These are phyloP conservation scores for Grantiella picta DNA, from an alignment of 2,113 vertebrate species.

Conservation along the genomic window DNA sequence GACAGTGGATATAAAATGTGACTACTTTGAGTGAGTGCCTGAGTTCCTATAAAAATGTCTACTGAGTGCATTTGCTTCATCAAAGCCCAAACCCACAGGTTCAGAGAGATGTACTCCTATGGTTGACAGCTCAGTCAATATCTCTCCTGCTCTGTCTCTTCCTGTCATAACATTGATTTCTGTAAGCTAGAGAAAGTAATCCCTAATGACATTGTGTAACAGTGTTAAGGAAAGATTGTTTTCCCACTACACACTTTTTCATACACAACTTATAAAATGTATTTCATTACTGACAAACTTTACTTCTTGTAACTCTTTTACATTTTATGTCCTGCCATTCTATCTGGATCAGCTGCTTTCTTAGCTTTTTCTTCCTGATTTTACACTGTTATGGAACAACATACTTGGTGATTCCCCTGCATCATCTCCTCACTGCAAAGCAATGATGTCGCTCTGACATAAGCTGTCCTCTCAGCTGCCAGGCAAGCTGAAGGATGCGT, in stretches of 20 bases:
- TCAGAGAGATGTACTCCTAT: slow-evolving; percentile 26
- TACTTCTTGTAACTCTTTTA: not conserved
- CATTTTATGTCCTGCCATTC: not conserved
- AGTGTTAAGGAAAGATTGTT: not conserved
- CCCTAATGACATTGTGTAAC: slow-evolving; percentile 15
- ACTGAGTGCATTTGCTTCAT: slow-evolving; percentile 29
- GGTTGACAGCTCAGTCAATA: slow-evolving; percentile 58
- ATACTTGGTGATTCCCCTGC: not conserved
- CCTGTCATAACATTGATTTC: slow-evolving; percentile 55
- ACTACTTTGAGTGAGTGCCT: not conserved
- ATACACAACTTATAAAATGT: not conserved
- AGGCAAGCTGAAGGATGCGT: not conserved
- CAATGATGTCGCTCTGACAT: not conserved
- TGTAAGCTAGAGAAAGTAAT: slow-evolving; percentile 55
- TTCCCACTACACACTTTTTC: not conserved
- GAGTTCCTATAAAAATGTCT: not conserved
- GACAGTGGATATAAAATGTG: not conserved
- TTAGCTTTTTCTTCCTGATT: not conserved
- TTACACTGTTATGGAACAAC: not conserved
- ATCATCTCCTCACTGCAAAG: not conserved
- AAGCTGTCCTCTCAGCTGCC: not conserved
- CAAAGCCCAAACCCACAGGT: slow-evolving; percentile 35
- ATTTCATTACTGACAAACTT: not conserved
- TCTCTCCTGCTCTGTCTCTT: slow-evolving; percentile 25
- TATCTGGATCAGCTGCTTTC: not conserved